Percentiles rank a stretch among this genome's conserved stretches.
Conservation (phyloP, 2,113 vertebrate genomes). For the Empidonax alnorum region DNA sequence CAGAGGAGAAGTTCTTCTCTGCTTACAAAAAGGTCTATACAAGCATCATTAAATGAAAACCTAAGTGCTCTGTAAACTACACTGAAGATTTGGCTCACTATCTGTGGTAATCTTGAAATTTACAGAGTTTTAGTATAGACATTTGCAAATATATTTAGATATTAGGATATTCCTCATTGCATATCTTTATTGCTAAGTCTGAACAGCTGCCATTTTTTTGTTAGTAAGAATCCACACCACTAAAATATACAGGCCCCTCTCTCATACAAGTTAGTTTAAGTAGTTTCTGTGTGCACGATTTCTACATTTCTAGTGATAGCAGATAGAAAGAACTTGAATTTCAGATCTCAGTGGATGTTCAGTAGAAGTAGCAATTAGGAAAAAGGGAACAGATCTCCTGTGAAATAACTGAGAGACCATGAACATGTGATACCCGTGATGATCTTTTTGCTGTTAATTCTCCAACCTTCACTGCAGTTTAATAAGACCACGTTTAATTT, state of each 20-base stretch:
- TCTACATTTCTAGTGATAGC: not conserved
- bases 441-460: not conserved
- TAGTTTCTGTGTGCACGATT: not conserved
- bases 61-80: not conserved
- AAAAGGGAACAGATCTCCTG: constrained; percentile 53
- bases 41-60: not conserved
- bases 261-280: not conserved
- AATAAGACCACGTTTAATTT: constrained; percentile 18
- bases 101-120: not conserved
- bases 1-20: not conserved
- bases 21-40: not conserved
- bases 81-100: not conserved
- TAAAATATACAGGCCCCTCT: not conserved
- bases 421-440: not conserved
- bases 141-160: not conserved
- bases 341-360: constrained; percentile 25
- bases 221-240: not conserved
- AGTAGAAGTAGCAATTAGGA: constrained; percentile 38
- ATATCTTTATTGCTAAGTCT: not conserved
- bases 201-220: not conserved
- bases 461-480: not conserved
- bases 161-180: not conserved
- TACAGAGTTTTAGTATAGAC: not conserved
- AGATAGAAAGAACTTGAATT: not conserved
- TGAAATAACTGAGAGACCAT: constrained; percentile 6